These are phyloP conservation scores for Girardinus metallicus DNA, from an alignment of 2,797 vertebrate species.

Conservation along the genomic window DNA sequence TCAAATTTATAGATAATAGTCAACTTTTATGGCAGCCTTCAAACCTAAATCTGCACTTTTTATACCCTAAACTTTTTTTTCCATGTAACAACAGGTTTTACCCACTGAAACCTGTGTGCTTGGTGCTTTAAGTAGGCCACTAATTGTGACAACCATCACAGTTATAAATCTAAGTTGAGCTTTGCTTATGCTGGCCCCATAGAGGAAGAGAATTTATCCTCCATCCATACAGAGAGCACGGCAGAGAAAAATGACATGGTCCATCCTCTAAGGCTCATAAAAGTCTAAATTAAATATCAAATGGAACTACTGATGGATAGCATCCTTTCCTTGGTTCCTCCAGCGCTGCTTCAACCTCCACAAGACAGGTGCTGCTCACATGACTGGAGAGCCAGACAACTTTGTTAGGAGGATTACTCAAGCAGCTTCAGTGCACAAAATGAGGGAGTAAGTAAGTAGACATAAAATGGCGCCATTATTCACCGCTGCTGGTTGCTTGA, in stretches of 20 bases:
- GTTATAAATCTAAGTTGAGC: constrained; percentile 75
- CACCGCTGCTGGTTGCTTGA: constrained; percentile 38
- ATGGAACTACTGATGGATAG: constrained; percentile 85
- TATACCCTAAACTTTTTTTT: constrained; percentile 20
- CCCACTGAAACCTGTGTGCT: constrained; percentile 26
- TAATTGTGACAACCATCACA: constrained; percentile 53
- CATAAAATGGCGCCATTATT: constrained; percentile 58
- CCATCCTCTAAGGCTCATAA: constrained; percentile 85
- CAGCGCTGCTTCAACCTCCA: constrained; percentile 60
- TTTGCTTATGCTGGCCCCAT: constrained; percentile 67
- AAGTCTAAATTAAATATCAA: constrained; percentile 88
- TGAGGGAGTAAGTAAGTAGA: constrained; percentile 44
- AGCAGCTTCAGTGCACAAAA: constrained; percentile 54
- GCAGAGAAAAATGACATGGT: constrained; percentile 79
- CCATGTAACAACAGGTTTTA: constrained; percentile 11
- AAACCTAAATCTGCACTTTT: constrained; percentile 33
- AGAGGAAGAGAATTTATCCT: constrained; percentile 81
- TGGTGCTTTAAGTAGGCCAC: constrained; percentile 41
- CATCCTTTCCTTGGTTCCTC: constrained; percentile 71
- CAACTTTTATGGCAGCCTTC: constrained; percentile 34
- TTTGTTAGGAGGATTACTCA: constrained; percentile 76
- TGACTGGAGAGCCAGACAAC: constrained; percentile 78
- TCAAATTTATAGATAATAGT: constrained; percentile 17
- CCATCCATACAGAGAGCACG: constrained; percentile 72
- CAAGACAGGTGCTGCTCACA: constrained; percentile 79